Conservation (phyloP, 2,888 invertebrate species). For the Coleophora deauratella region DNA sequence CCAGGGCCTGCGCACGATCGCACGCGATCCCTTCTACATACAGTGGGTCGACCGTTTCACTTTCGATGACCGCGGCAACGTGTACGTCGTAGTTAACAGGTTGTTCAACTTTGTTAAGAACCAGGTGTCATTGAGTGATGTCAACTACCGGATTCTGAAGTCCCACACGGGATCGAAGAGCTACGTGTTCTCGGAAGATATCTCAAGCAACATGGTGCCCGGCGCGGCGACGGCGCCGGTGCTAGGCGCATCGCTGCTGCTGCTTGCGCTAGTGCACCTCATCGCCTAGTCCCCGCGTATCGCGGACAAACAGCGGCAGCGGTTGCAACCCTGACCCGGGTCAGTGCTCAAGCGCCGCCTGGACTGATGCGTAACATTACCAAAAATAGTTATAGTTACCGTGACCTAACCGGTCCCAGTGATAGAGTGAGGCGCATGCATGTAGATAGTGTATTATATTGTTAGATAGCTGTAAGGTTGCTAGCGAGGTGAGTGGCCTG, state of each 20-base stretch:
- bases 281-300: slow-evolving; percentile 43
- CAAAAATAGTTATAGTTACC: slow-evolving; percentile 72
- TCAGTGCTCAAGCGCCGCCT: slow-evolving; percentile 39
- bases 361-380: slow-evolving; percentile 61
- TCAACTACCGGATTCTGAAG: slow-evolving; percentile 80
- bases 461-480: slow-evolving; percentile 18
- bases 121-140: slow-evolving; percentile 70
- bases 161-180: slow-evolving; percentile 76
- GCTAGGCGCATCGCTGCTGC: slow-evolving; percentile 37
- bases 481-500: slow-evolving; percentile 11
- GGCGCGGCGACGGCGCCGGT: slow-evolving; percentile 37
- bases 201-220: slow-evolving; percentile 25
- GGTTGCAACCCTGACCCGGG: slow-evolving; percentile 30
- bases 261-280: slow-evolving; percentile 48
- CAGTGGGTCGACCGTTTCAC: slow-evolving; percentile 84
- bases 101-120: slow-evolving; percentile 78
- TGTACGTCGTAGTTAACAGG: slow-evolving; percentile 80
- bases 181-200: slow-evolving; percentile 74
- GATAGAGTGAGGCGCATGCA: slow-evolving; percentile 41
- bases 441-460: slow-evolving; percentile 53
- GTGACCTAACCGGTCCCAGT: slow-evolving; percentile 59
- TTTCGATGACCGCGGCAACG: slow-evolving; percentile 77
- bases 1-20: slow-evolving; percentile 76
- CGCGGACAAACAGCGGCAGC: slow-evolving; percentile 20
- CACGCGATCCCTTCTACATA: slow-evolving; percentile 77